Evolutionary conservation across 2,113 vertebrate genomes (phyloP), one percentile per base, ranked within the genome.

Genomic region (Carassius auratus): DNA sequence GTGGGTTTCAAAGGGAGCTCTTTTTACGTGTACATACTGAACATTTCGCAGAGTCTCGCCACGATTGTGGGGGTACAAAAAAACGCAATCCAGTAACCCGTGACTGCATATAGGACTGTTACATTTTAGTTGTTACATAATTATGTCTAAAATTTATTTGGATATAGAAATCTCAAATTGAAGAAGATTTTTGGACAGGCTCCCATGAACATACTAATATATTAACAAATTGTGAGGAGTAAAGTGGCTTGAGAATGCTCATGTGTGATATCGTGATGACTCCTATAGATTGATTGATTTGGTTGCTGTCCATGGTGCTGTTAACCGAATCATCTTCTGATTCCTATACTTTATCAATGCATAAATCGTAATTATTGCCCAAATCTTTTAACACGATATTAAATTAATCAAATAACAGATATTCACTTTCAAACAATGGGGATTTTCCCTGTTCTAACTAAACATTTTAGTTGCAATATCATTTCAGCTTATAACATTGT

Each of bases 221-320:
- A 50, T 26, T 26, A 8, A 50, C 4, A 12, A 50, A 19, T 10
- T 19, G 23, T 76, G 26, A 76, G 8, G 14, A 76, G 23, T 12
- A 55, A 55, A 55, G n/a, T 55, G 23, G 4, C 15, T 76, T n/a
- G 33, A 42, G 9, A 73, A 42, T 73, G 19, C 69, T 50, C 50
- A 14, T 50, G 57, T 26, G 23, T 36, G 50, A 21, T 68, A 36
- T 36, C 9, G 3, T 8, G 30, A 69, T 8, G 30, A 19, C 17
- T 85, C 4, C 61, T 48, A 33, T 26, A 23, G 50, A 42, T 68
- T 57, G 45, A 64, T 87, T 89, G 82, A 55, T 84, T 79, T 86
- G 61, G 87, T 89, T 80, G 82, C 92, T 92, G 89, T 93, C 90
- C 91, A 26, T 86, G 91, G 90, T 92, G 71, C 93, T 92, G 88